Percentiles rank a stretch among this genome's conserved stretches.
Conservation (phyloP, 2,797 vertebrate species). For the Tolypeutes matacus region DNA sequence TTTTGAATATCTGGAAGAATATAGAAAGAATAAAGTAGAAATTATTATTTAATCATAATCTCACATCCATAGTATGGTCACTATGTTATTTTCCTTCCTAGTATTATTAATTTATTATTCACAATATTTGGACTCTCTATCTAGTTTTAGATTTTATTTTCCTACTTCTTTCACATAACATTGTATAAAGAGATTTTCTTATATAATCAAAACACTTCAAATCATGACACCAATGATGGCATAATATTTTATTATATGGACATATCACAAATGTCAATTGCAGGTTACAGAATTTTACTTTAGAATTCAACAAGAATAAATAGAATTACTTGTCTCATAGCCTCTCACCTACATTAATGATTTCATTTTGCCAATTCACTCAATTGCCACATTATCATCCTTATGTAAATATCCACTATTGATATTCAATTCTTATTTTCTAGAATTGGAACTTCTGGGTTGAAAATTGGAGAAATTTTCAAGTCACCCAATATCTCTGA, state of each 20-base stretch:
- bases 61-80: neutral
- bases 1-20: neutral
- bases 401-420: neutral
- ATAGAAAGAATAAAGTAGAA: neutral
- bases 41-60: neutral
- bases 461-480: neutral
- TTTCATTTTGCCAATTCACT: neutral
- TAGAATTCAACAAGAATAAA: neutral
- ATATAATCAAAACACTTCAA: neutral
- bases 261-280: neutral
- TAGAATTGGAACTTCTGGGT: neutral
- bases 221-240: neutral
- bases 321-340: rapidly evolving
- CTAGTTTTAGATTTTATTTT: neutral
- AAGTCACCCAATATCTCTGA: neutral
- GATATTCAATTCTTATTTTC: neutral
- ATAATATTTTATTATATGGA: neutral
- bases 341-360: too few species aligned
- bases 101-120: neutral
- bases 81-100: neutral
- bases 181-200: neutral
- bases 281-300: neutral
- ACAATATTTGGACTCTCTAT: neutral
- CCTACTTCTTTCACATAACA: neutral
- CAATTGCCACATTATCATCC: neutral